A percentile compares a stretch with the other conserved stretches of the same genome.
phyloP scores from a whole-genome alignment of 1,140 invertebrate genomes.

The Ericerus pela region DNA sequence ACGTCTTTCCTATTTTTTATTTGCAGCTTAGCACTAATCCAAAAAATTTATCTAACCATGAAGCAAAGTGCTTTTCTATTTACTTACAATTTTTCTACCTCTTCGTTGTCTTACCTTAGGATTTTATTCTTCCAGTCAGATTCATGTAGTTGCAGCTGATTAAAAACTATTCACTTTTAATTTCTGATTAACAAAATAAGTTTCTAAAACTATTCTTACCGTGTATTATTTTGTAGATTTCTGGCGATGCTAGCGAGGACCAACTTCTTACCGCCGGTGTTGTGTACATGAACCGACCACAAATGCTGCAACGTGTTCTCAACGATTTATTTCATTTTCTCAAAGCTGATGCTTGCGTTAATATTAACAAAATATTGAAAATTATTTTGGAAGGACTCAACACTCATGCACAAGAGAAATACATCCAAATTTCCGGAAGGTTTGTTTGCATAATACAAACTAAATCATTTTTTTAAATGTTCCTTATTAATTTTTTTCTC shows the following conservation, averaged over 20 bases:
- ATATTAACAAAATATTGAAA: constrained; percentile 52
- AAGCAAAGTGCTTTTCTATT: too few species aligned
- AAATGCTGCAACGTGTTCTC: constrained; percentile 64
- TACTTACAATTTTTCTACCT: too few species aligned
- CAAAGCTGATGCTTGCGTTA: constrained; percentile 56
- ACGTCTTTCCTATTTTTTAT: too few species aligned
- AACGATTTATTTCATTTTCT: constrained; percentile 87
- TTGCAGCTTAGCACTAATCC: too few species aligned
- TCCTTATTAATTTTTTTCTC: background rate
- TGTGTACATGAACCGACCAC: constrained; percentile 61
- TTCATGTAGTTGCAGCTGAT: too few species aligned
- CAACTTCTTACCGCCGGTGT: constrained; percentile 72
- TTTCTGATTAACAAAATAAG: background rate
- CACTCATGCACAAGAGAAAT: constrained; percentile 60
- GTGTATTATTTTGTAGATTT: constrained; percentile 40
- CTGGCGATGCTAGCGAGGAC: constrained; percentile 79
- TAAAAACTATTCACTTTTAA: background rate
- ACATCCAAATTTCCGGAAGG: constrained; percentile 85
- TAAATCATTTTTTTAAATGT: background rate
- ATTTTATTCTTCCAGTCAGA: too few species aligned
- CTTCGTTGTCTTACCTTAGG: too few species aligned
- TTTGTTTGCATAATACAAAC: constrained; percentile 10
- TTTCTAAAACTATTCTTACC: background rate
- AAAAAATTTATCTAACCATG: too few species aligned
- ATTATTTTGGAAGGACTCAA: constrained; percentile 76